These are phyloP conservation scores for Melipona bicolor DNA, from an alignment of 2,888 invertebrate species.

Conservation along the genomic window DNA sequence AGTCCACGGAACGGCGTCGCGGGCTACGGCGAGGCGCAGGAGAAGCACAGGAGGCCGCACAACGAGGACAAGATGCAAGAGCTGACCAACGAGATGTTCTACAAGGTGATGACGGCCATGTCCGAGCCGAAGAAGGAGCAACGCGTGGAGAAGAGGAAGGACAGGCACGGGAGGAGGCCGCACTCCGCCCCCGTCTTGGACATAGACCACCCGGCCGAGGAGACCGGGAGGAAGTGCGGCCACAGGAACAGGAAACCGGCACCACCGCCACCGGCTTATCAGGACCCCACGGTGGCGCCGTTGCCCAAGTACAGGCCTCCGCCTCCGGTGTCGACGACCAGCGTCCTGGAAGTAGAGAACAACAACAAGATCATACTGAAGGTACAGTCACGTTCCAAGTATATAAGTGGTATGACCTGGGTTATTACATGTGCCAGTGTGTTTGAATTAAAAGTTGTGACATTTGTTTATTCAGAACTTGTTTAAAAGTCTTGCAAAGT, in stretches of 20 bases:
- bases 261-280: constrained; percentile 72
- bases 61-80: constrained; percentile 63
- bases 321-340: constrained; percentile 63
- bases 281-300: constrained; percentile 70
- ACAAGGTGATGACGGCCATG: constrained; percentile 74
- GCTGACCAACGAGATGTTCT: constrained; percentile 70
- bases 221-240: constrained; percentile 67
- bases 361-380: constrained; percentile 77
- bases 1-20: constrained; percentile 61
- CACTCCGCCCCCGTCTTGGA: constrained; percentile 80
- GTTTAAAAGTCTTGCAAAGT: no score
- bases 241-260: constrained; percentile 73
- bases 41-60: constrained; percentile 58
- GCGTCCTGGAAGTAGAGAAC: constrained; percentile 77
- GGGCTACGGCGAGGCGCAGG: constrained; percentile 45
- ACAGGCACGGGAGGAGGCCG: constrained; percentile 73
- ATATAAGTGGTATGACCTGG: no score
- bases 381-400: constrained; percentile 31
- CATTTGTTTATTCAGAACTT: no score
- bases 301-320: constrained; percentile 69
- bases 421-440: no score
- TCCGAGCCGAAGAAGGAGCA: constrained; percentile 67
- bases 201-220: constrained; percentile 68
- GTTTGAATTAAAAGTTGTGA: no score
- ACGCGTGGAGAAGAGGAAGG: constrained; percentile 65